phyloP scores from a whole-genome alignment of 1,140 invertebrate genomes.

The Spodoptera litura region DNA sequence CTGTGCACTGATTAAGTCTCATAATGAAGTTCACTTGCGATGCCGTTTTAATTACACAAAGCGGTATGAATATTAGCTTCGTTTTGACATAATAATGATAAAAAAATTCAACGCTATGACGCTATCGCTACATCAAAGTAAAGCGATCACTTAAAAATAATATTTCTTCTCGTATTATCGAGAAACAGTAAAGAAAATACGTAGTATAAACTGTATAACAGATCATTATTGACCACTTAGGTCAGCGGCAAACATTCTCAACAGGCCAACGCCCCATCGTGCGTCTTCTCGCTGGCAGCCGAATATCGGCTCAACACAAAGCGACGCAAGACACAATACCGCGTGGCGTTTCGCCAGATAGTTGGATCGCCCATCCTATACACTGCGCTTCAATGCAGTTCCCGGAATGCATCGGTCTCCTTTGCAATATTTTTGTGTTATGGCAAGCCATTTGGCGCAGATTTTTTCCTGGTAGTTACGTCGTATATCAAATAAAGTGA shows the following conservation, averaged over 20 bases:
- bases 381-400: conserved; percentile 78
- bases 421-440: conserved; percentile 78
- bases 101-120: conserved; percentile 23
- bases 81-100: conserved; percentile 47
- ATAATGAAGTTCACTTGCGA: conserved; percentile 75
- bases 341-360: conserved; percentile 53
- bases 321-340: conserved; percentile 57
- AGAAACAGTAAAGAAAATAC: conserved; percentile 68
- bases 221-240: conserved; percentile 84
- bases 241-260: conserved; percentile 83
- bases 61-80: conserved; percentile 60
- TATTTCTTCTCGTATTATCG: conserved; percentile 54
- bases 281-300: conserved; percentile 53
- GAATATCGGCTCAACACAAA: conserved; percentile 55
- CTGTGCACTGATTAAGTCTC: conserved; percentile 77
- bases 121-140: conserved; percentile 43
- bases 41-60: conserved; percentile 76
- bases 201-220: conserved; percentile 76
- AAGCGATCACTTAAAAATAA: conserved; percentile 48
- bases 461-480: conserved; percentile 62
- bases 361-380: conserved; percentile 65
- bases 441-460: conserved; percentile 63
- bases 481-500: conserved; percentile 42
- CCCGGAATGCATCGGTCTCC: conserved; percentile 81
- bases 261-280: conserved; percentile 79